Base-by-base conservation (phyloP, 2,797 vertebrate genomes). In the Hippopotamyrus pictus region DNA sequence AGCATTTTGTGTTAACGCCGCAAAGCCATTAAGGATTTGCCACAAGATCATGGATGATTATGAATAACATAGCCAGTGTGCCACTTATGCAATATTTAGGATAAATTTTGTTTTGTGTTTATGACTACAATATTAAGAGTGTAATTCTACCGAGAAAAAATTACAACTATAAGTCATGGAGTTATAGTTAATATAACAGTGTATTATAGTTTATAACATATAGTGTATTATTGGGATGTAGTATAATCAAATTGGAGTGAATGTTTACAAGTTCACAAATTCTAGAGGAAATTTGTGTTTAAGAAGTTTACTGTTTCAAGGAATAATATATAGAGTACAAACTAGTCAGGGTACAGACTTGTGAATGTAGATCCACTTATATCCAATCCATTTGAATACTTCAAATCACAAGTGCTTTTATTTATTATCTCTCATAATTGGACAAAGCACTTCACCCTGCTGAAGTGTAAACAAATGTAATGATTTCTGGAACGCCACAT, bases 391-490 rank as follows among this genome's bases (percentile, higher is more conserved):
- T 87, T 57, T 54, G 29, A 25, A 50, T 86, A 54, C 51, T 86
- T 7, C 17, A 87, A 87, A 59, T 7, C 53, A 37, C 25, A 57
- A 53, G 84, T 86, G 84, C 5, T 86, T 57, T 86, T 33, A 25
- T 86, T 86, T 86, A 53, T 86, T 54, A 86, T 54, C 51, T 84
- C 82, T 87, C 53, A 14, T 57, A 87, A 87, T 87, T 87, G 85
- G 84, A 86, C 84, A 57, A 86, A 51, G 48, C 84, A 84, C 84
- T 53, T 87, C 50, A 59, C 14, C 53, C 53, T 37, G 29, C 11
- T 53, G 85, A 87, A 54, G 85, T 87, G 29, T 87, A 87, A 87
- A 87, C 85, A 87, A 59, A 59, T 37, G 25, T 57, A 57, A 57
- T 86, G 7, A 41, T 48, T 19, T 79, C 73, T 79, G 73, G 37